A percentile compares a stretch with the other conserved stretches of the same genome.
Conservation (phyloP, 2,113 vertebrate genomes). For the Maccullochella peelii region DNA sequence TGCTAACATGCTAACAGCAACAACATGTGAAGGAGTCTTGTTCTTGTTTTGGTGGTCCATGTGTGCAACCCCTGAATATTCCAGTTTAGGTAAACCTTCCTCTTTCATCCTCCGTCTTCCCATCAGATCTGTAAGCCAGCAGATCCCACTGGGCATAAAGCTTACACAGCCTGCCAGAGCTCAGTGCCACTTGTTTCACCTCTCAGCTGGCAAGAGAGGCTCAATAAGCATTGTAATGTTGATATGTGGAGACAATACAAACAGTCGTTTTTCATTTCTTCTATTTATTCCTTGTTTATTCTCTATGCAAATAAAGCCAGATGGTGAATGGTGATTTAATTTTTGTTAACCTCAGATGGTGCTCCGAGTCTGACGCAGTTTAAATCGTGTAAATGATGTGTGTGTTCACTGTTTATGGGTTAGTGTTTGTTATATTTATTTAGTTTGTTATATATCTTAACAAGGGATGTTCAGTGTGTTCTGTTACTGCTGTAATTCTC, state of each 20-base stretch:
- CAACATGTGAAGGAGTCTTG: no score
- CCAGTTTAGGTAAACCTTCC: no score
- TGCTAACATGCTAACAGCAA: no score
- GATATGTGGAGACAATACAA: neutral
- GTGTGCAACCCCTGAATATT: neutral
- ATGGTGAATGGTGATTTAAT: conserved; percentile 26
- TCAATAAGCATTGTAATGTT: neutral
- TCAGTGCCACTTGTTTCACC: conserved; percentile 5
- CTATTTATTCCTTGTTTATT: conserved; percentile 6
- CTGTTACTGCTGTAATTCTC: neutral
- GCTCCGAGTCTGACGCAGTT: conserved; percentile 17
- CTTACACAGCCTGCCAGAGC: neutral
- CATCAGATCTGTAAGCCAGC: conserved; percentile 13
- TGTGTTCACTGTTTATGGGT: conserved; percentile 4
- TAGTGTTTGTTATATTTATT: conserved; percentile 25
- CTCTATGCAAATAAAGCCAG: conserved; percentile 38
- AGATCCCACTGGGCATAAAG: neutral
- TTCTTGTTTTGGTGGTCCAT: neutral
- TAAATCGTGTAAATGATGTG: conserved; percentile 15
- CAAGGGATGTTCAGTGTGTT: neutral
- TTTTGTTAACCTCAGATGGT: conserved; percentile 31
- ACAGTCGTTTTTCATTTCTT: neutral
- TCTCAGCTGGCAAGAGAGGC: conserved; percentile 3
- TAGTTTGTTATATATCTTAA: conserved; percentile 10
- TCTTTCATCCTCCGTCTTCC: neutral